Conservation (phyloP, 2,113 vertebrate species). For the Hippocampus comes region DNA sequence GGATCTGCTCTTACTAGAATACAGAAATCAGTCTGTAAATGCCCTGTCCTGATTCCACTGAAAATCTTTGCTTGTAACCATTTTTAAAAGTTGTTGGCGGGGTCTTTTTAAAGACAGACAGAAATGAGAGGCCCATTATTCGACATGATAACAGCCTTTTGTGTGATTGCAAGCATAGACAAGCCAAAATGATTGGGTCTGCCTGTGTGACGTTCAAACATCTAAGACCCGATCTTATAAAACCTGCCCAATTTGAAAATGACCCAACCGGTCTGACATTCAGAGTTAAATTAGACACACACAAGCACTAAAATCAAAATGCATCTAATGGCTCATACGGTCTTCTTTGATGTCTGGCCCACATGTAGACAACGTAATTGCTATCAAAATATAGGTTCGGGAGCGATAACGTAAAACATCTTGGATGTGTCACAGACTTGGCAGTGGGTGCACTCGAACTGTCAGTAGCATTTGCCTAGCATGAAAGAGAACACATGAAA, state of each 20-base stretch:
- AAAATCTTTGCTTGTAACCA: not conserved
- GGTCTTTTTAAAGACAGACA: slow-evolving; percentile 35
- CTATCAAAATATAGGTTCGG: slow-evolving; percentile 51
- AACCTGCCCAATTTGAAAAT: slow-evolving; percentile 34
- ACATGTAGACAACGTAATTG: slow-evolving; percentile 62
- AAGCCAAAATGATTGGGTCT: slow-evolving; percentile 26
- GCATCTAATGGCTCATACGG: slow-evolving; percentile 27
- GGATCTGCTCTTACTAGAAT: not conserved
- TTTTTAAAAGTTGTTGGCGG: not conserved
- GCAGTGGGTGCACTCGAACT: slow-evolving; percentile 21
- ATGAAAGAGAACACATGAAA: slow-evolving; percentile 32
- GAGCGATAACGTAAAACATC: slow-evolving; percentile 41
- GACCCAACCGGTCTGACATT: slow-evolving; percentile 41
- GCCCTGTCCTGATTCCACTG: not conserved
- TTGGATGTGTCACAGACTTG: slow-evolving; percentile 23
- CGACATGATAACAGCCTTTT: slow-evolving; percentile 23
- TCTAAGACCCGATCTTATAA: slow-evolving; percentile 39
- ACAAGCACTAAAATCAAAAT: slow-evolving; percentile 52
- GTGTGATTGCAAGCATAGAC: slow-evolving; percentile 39
- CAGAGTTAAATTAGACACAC: slow-evolving; percentile 52
- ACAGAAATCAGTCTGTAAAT: not conserved
- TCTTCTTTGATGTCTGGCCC: slow-evolving; percentile 56
- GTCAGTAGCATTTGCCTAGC: slow-evolving; percentile 32
- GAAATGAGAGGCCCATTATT: not conserved
- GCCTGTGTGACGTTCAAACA: slow-evolving; percentile 20